Conservation (phyloP, 2,797 vertebrate genomes). For the Phoeniculus purpureus region DNA sequence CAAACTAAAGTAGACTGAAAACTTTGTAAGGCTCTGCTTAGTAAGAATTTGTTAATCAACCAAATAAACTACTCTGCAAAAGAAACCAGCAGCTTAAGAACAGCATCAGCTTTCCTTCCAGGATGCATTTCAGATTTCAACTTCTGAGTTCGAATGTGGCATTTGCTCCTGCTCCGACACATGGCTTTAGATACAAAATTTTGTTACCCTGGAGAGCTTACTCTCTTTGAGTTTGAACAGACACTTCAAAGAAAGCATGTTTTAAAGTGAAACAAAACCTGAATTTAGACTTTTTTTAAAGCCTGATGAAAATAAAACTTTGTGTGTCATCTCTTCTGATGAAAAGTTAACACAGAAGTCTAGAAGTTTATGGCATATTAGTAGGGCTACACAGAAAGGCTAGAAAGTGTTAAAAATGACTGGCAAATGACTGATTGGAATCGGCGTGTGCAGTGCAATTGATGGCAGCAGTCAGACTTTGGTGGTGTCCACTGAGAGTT, state of each 20-base stretch:
- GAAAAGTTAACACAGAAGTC: neutral
- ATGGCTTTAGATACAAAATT: neutral
- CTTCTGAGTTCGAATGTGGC: neutral
- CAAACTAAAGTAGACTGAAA: neutral
- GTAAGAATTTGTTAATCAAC: neutral
- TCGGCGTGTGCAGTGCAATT: slow-evolving; percentile 63
- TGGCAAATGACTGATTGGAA: slow-evolving; percentile 59
- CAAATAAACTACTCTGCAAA: neutral
- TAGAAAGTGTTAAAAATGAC: slow-evolving; percentile 53
- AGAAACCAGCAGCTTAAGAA: neutral
- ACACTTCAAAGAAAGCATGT: neutral
- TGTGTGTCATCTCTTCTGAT: neutral
- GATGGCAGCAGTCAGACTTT: slow-evolving; percentile 10
- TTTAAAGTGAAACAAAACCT: neutral
- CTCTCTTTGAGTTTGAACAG: neutral
- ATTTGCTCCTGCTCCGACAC: neutral
- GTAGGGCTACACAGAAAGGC: neutral
- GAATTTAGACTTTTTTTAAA: neutral
- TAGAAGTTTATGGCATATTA: neutral
- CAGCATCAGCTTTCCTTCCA: neutral
- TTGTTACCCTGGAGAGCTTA: neutral
- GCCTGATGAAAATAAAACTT: neutral
- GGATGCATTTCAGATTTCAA: neutral
- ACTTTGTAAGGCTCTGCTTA: neutral
- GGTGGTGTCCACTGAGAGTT: slow-evolving; percentile 66